Percentiles rank a stretch among this genome's conserved stretches.
Evolutionary conservation across 1,140 invertebrate genomes (phyloP).

Genomic region (Sipha flava): DNA sequence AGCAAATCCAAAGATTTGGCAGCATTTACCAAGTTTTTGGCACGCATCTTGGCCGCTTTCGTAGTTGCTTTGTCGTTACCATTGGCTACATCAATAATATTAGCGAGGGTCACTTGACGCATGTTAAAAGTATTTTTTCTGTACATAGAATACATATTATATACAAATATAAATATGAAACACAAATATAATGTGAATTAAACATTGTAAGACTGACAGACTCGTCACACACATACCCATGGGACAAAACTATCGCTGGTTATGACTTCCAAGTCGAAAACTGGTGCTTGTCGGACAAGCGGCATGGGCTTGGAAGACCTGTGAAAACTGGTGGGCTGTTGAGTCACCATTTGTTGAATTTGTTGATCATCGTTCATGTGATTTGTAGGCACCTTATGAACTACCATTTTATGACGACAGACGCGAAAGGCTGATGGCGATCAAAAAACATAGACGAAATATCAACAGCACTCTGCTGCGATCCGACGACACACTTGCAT

Average conservation of each 20-base stretch:
- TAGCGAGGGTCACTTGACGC: conserved; percentile 54
- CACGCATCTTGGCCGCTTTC: conserved; percentile 44
- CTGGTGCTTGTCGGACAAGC: conserved; percentile 7
- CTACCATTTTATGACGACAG: neutral
- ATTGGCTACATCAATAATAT: conserved; percentile 44
- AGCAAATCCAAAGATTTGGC: conserved; percentile 65
- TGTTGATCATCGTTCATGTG: conserved; percentile 4
- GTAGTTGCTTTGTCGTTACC: conserved; percentile 26
- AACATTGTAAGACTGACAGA: neutral
- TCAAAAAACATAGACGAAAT: neutral
- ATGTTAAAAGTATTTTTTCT: conserved; percentile 53
- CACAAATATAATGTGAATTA: neutral
- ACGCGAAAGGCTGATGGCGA: too few relatives aligned
- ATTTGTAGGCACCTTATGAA: conserved; percentile 6
- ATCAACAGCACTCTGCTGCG: too few relatives aligned
- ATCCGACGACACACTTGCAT: neutral
- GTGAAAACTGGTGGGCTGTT: neutral
- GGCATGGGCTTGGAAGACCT: neutral
- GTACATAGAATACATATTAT: too few relatives aligned
- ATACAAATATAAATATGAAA: conserved; percentile 43
- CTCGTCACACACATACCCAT: neutral
- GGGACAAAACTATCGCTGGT: conserved; percentile 16
- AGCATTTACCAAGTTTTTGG: conserved; percentile 49
- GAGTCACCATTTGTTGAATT: conserved; percentile 4
- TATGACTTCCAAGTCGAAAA: conserved; percentile 23